A percentile compares a stretch with the other conserved stretches of the same genome.
Evolutionary conservation across 2,113 vertebrate genomes (phyloP).

Genomic region (Datnioides undecimradiatus): DNA sequence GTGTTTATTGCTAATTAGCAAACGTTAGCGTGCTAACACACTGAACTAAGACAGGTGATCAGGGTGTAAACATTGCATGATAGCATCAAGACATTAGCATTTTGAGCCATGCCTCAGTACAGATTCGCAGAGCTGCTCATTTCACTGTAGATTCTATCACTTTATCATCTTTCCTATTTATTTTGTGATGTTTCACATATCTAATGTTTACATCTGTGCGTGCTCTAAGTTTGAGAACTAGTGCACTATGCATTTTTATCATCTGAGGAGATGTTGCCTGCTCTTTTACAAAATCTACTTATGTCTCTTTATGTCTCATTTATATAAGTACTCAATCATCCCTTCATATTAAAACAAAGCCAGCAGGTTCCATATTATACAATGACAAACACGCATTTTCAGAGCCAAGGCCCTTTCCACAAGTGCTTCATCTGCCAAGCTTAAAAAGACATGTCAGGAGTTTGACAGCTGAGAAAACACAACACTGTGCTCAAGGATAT

Average conservation of each 20-base stretch:
- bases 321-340: constrained; percentile 48
- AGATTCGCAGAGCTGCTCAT: not conserved
- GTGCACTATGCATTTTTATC: not conserved
- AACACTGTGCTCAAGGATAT: constrained; percentile 49
- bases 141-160: not conserved
- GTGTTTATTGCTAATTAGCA: not conserved
- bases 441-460: constrained; percentile 67
- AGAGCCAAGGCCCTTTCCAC: constrained; percentile 55
- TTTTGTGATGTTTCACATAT: not conserved
- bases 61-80: too few relatives aligned
- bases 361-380: constrained; percentile 20
- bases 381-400: constrained; percentile 51
- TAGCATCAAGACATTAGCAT: not conserved
- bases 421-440: constrained; percentile 52
- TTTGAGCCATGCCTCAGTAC: not conserved
- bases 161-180: not conserved
- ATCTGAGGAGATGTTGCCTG: not conserved
- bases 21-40: not conserved
- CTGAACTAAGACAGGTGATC: too few relatives aligned
- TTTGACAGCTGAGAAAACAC: constrained; percentile 75
- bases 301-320: constrained; percentile 24
- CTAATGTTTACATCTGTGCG: not conserved
- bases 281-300: not conserved
- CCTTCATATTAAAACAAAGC: constrained; percentile 38
- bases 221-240: not conserved